Base-by-base conservation (phyloP, 1,140 invertebrate species). In the Galendromus occidentalis region DNA sequence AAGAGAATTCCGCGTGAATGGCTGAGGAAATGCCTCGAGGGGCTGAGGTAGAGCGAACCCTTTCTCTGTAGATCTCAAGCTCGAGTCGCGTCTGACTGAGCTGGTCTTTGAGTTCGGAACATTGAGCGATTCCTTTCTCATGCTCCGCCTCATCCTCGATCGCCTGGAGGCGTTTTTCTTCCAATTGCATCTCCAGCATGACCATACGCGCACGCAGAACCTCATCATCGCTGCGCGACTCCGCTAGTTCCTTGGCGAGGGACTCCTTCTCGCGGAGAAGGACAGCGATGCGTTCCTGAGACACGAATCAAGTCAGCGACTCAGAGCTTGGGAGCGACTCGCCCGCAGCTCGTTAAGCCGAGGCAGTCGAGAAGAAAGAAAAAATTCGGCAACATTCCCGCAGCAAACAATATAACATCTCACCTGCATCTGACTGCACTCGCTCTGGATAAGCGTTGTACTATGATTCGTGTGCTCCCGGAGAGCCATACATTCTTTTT, bases 391-490 rank as follows among this genome's bases (percentile, higher is more conserved):
- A 9, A 6, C 4, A 39, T 39, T 39, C 33, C 9, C 4, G 4
- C 33, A 9, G 33, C 33, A 9, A 39, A 4, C 33, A 9, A 39
- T 39, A n/a, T n/a, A n/a, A n/a, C n/a, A n/a, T n/a, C 33, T 2
- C 33, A 59, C 51, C 51, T 59, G 51, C 51, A 59, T 59, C 25
- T 59, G 51, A 9, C 51, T 59, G 22, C 51, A 59, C 33, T 59
- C 51, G 33, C 22, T 59, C 25, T 59, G 51, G 22, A 59, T 59
- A 25, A 59, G 14, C 25, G 51, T 59, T 17, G 25, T 33, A 25
- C 22, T 59, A 14, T 59, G 51, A 22, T 59, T 59, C 33, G 14
- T n/a, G 33, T 25, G 25, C 20, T 59, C 51, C 20, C 51, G 1
- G 2, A 59, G 22, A 2, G 51, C 33, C 51, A 59, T 29, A 14